These are phyloP conservation scores for Drosophila birchii DNA, from an alignment of 2,888 invertebrate species.

Conservation along the genomic window DNA sequence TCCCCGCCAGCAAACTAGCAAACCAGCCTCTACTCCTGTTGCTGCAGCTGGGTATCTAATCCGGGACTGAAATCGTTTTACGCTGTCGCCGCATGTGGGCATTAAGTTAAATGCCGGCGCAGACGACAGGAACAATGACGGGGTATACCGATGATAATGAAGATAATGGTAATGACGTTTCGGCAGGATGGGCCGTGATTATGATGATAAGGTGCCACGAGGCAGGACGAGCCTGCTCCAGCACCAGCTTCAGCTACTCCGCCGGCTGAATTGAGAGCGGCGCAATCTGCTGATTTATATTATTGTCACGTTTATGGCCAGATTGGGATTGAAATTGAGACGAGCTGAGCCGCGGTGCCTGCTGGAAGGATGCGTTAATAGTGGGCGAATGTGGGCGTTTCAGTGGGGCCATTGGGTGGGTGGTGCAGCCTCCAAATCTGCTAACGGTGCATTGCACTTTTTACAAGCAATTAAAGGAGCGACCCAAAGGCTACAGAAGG, in stretches of 20 bases:
- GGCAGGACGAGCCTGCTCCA: background rate
- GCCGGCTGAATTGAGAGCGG: conserved; percentile 11
- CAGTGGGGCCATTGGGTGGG: conserved; percentile 10
- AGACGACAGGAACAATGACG: conserved; percentile 30
- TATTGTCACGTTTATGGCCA: conserved; percentile 81
- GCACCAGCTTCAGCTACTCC: background rate
- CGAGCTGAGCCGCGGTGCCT: conserved; percentile 4
- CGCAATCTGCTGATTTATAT: conserved; percentile 79
- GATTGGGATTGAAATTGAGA: conserved; percentile 65
- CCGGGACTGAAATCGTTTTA: conserved; percentile 57
- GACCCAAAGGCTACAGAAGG: background rate
- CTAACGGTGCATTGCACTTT: conserved; percentile 53
- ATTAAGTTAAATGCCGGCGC: conserved; percentile 66
- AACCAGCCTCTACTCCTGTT: conserved; percentile 13
- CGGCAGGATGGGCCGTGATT: conserved; percentile 21
- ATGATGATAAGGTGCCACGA: conserved; percentile 38
- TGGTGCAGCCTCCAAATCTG: conserved; percentile 8
- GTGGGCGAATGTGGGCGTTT: conserved; percentile 7
- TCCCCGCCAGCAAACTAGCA: background rate
- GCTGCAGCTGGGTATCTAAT: conserved; percentile 42
- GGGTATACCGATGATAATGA: conserved; percentile 15
- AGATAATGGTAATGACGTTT: conserved; percentile 26
- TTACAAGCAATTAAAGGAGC: conserved; percentile 56
- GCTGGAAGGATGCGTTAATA: conserved; percentile 10
- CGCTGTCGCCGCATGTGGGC: conserved; percentile 62